Conservation (phyloP, 2,888 invertebrate species). For the Trissoscelio sp. region DNA sequence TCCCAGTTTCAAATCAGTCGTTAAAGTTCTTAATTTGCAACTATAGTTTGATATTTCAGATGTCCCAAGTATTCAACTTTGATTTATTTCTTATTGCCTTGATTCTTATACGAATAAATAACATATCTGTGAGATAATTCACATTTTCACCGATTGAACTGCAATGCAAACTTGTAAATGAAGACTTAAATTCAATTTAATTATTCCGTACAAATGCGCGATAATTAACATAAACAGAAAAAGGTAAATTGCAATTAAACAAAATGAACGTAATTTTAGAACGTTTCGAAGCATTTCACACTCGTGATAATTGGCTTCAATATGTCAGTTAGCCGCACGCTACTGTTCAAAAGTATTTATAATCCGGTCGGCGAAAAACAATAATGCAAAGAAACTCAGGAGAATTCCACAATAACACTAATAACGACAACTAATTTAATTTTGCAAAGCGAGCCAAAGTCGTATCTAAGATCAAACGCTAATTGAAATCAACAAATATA, state of each 20-base stretch:
- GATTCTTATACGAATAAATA: too few relatives aligned
- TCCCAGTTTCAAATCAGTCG: too few relatives aligned
- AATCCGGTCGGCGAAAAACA: background rate
- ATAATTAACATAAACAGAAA: conserved; percentile 10
- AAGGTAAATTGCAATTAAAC: background rate
- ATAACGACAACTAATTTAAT: conserved; percentile 28
- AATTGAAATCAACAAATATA: conserved; percentile 40
- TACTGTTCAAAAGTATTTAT: conserved; percentile 9
- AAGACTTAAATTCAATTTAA: conserved; percentile 7
- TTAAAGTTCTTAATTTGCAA: too few relatives aligned
- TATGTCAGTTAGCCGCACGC: conserved; percentile 24
- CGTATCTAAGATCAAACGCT: conserved; percentile 40
- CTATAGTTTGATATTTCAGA: too few relatives aligned
- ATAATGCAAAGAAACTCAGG: conserved; percentile 9
- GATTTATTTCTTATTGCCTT: too few relatives aligned
- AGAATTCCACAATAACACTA: conserved; percentile 1
- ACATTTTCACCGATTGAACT: background rate
- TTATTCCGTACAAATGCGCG: background rate
- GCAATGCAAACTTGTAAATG: conserved; percentile 1
- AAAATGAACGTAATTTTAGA: conserved; percentile 16
- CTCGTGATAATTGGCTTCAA: conserved; percentile 9
- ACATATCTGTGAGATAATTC: background rate
- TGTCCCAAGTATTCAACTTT: too few relatives aligned
- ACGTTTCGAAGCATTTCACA: conserved; percentile 23
- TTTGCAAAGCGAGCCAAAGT: background rate